Evolutionary conservation across 2,113 vertebrate species (phyloP), one percentile per base, ranked within the genome.

Genomic region (Balaeniceps rex): DNA sequence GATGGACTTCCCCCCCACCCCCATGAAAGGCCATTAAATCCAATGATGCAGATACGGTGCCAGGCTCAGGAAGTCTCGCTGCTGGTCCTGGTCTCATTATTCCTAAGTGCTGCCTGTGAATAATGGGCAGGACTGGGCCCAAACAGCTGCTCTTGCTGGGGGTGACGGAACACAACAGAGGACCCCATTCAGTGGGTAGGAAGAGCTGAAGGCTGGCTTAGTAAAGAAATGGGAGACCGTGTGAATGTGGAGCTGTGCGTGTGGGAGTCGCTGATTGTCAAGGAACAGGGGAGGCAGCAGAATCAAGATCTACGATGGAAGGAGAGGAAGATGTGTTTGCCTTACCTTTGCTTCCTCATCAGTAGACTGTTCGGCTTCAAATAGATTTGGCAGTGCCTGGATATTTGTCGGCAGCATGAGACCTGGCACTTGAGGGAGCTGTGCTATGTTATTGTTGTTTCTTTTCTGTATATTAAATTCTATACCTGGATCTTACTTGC

Each of bases 1-100:
- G 89, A 96, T 95, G 84, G 84, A 71, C 47, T 12, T 19, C 46
- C 46, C 46, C 46, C 16, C 44, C 3, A 17, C 25, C 11, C 31
- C 61, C 26, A 51, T 63, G 87, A 71, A 91, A n/a, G n/a, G n/a
- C 69, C 74, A 90, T 95, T 96, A 94, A 94, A 93, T 89, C 52
- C 75, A 89, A 6, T 52, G 87, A 94, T 96, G 74, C 78, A 87
- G 61, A 93, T 64, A 38, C 65, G 28, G 66, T 66, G 66, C 65
- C 61, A 89, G 93, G 74, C 84, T 94, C 65, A 60, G 93, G 89
- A 97, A 92, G 58, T 91, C 68, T 94, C 44, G 83, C 26, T 95
- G 49, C 70, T 91, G 70, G 89, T 87, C 74, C 40, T 72, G 65
- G 57, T 89, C 87, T 89, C 4, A 8, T 79, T 96, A 69, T 85